phyloP scores from a whole-genome alignment of 2,888 invertebrate genomes.

The Spilosoma lubricipeda region DNA sequence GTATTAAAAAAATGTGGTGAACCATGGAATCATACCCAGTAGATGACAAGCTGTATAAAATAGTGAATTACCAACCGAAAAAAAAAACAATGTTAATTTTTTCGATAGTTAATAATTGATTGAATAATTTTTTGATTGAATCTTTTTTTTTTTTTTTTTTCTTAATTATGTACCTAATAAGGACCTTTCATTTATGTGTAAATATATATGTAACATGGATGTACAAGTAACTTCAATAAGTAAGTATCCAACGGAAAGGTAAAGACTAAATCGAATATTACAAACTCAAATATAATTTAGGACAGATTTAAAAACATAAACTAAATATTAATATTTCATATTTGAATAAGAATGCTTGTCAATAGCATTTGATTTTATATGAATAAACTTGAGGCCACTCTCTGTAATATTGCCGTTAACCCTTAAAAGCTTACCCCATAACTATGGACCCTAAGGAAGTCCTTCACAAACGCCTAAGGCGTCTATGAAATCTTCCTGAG shows the following conservation, averaged over 20 bases:
- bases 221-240: neutral
- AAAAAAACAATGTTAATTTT: no score
- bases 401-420: slow-evolving; percentile 62
- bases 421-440: slow-evolving; percentile 61
- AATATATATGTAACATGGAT: neutral
- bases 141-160: no score
- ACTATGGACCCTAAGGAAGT: slow-evolving; percentile 70
- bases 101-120: no score
- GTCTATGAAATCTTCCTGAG: slow-evolving; percentile 81
- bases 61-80: no score
- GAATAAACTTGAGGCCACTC: slow-evolving; percentile 34
- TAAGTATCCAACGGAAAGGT: neutral
- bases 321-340: neutral
- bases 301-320: neutral
- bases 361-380: slow-evolving; percentile 21
- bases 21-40: neutral
- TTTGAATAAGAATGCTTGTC: slow-evolving; percentile 4
- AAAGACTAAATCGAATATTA: neutral
- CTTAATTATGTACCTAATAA: neutral
- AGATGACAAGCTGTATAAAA: neutral
- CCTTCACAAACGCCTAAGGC: slow-evolving; percentile 76
- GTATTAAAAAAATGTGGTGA: neutral
- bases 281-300: neutral
- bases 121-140: no score
- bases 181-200: neutral